Base-by-base conservation (phyloP, 2,888 invertebrate genomes). In the Oscheius sp. region DNA sequence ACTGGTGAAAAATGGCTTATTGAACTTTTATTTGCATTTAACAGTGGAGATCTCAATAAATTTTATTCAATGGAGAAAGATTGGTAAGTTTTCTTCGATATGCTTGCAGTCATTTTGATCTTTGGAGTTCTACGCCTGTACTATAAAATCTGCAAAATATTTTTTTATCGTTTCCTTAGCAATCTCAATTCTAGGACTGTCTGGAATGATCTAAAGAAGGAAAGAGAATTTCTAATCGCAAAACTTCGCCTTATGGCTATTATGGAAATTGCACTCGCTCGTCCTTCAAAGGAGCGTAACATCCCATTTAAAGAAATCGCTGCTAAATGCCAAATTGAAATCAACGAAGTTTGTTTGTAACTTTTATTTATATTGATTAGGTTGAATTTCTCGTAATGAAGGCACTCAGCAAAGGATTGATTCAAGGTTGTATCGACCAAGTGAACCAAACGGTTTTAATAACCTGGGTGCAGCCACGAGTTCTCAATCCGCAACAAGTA, bases 201-300 rank as follows among this genome's bases (percentile, higher is more conserved):
- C 82, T 88, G 83, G 76, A 73, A 76, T 20, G 82, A 85, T 45
- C 73, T 87, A 59, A 77, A 77, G 47, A 75, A 74, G 33, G 72
- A 82, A 51, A 75, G 73, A 28, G 76, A 78, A 4, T 70, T 80
- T 24, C 68, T 86, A 38, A 71, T 82, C 24, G 93, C 94, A 87
- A 99, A 98, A 89, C 94, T 98, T 71, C 94, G 94, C 0, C 89
- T 99, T 22, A 89, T 98, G 17, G 95, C 96, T 86, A 90, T 98
- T 0, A 97, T 98, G 95, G 95, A 96, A 92, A 94, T 97, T 94
- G 95, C 97, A 0, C 95, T 97, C 86, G 93, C 93, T 86, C 91
- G 95, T 59, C 92, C 94, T 0, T 93, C 95, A 0, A 93, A 93
- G 57, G 91, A 93, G 80, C 88, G 91, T 67, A 92, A 93, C 84